Evolutionary conservation across 2,888 invertebrate genomes (phyloP).

Genomic region (Himalopsyche anomala): DNA sequence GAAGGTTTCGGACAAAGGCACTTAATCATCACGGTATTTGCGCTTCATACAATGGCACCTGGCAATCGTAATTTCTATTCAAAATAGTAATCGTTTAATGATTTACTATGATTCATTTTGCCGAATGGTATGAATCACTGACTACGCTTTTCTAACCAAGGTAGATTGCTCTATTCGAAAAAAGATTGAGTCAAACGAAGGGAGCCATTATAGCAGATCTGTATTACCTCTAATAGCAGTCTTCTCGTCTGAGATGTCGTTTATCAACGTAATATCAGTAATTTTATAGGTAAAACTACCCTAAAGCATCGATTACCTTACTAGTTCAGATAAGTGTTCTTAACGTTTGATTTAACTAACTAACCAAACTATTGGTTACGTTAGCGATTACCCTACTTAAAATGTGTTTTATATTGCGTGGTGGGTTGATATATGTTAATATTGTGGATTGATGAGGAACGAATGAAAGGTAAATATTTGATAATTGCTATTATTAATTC

Average conservation of each 20-base stretch:
- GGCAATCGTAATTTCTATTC: no score
- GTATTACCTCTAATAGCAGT: not conserved
- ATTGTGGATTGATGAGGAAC: no score
- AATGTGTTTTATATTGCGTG: no score
- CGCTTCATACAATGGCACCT: no score
- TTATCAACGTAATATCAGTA: not conserved
- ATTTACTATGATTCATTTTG: not conserved
- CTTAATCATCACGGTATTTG: not conserved
- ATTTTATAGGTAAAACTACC: not conserved
- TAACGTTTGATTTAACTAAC: no score
- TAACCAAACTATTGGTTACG: no score
- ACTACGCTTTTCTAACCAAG: not conserved
- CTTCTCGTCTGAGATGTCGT: not conserved
- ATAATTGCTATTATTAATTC: no score
- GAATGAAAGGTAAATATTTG: no score
- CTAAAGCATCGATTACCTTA: not conserved
- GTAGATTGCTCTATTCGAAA: not conserved
- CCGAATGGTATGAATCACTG: not conserved
- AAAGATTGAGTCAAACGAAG: not conserved
- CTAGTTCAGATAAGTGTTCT: no score
- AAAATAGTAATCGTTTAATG: not conserved
- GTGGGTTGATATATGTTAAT: no score
- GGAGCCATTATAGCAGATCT: not conserved
- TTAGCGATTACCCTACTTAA: no score
- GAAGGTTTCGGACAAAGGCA: not conserved